Base-by-base conservation (phyloP, 2,113 vertebrate species). In the Podocnemis expansa region DNA sequence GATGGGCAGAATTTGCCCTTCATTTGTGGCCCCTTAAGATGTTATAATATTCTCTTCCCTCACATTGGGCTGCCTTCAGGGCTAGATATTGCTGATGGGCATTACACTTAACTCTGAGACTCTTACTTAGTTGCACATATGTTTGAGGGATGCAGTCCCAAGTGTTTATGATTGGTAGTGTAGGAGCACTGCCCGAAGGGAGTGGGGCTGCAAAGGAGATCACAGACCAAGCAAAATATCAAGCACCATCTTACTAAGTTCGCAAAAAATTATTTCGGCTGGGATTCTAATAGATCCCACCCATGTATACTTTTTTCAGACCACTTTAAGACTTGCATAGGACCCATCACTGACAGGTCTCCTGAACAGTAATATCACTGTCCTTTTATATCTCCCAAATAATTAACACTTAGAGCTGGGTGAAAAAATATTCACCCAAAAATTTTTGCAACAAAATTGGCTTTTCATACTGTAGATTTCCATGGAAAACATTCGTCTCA, bases 341-440 rank as follows among this genome's bases (percentile, higher is more conserved):
- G 34, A n/a, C 34, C 31, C 31, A 9, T 67, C 13, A 8, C 16
- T n/a, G 31, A 16, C 17, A 67, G 34, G 60, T 67, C 31, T 67
- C 34, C 60, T 67, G 60, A n/a, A 67, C 13, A n/a, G 60, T n/a
- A 67, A n/a, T 67, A 67, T n/a, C 31, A 19, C 14, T 67, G 34
- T 16, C 34, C 34, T n/a, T 67, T 34, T 17, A 67, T 3, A 41
- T 12, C 76, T n/a, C 75, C 78, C 0, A 1, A 60, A 16, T 1
- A 1, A 43, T 4, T 43, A 2, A 70, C 22, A 89, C 93, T 94
- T 13, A 83, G 76, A 5, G 4, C 84, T 24, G 88, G 75, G 84
- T 47, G 14, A 86, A 38, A 38, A 49, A 94, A 85, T 79, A 93
- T 93, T 78, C 60, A 90, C 91, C 93, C 89, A 94, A 85, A 73